A percentile compares a stretch with the other conserved stretches of the same genome.
Evolutionary conservation across 1,140 invertebrate species (phyloP).

Genomic region (Rhizoglyphus robini): DNA sequence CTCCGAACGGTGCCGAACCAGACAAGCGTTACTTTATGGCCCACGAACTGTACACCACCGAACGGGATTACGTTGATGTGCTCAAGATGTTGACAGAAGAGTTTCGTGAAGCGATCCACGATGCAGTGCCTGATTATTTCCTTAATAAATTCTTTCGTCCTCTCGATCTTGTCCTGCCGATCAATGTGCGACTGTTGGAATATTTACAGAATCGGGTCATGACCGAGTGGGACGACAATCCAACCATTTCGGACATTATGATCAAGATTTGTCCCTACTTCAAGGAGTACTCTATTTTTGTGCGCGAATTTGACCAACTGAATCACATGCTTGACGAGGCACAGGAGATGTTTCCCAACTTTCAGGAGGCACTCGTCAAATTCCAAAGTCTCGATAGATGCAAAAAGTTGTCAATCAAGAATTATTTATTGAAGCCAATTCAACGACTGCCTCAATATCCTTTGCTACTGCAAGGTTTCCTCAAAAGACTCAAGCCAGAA

Average conservation of each 20-base stretch:
- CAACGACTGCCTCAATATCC: slow-evolving; percentile 55
- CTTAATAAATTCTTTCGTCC: slow-evolving; percentile 45
- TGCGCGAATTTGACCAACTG: slow-evolving; percentile 52
- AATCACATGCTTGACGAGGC: slow-evolving; percentile 47
- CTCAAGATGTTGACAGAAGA: slow-evolving; percentile 47
- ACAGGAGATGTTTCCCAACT: slow-evolving; percentile 49
- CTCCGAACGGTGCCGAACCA: slow-evolving; percentile 26
- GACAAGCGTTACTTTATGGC: slow-evolving; percentile 42
- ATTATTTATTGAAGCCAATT: slow-evolving; percentile 62
- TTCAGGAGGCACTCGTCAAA: slow-evolving; percentile 7
- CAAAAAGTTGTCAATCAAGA: slow-evolving; percentile 47
- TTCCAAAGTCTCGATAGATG: slow-evolving; percentile 34
- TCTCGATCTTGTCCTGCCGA: slow-evolving; percentile 43
- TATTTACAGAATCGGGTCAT: slow-evolving; percentile 47
- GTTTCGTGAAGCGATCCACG: slow-evolving; percentile 1
- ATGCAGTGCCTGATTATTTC: slow-evolving; percentile 36
- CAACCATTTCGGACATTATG: slow-evolving; percentile 44
- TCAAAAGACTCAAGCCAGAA: slow-evolving; percentile 43
- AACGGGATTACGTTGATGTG: slow-evolving; percentile 53
- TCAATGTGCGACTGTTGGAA: slow-evolving; percentile 50
- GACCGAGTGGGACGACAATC: slow-evolving; percentile 39
- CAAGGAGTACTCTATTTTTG: slow-evolving; percentile 56
- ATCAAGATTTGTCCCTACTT: slow-evolving; percentile 59
- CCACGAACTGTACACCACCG: slow-evolving; percentile 52
- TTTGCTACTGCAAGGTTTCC: slow-evolving; percentile 50